Base-by-base conservation (phyloP, 2,113 vertebrate species). In the Poeciliopsis turrubarensis region DNA sequence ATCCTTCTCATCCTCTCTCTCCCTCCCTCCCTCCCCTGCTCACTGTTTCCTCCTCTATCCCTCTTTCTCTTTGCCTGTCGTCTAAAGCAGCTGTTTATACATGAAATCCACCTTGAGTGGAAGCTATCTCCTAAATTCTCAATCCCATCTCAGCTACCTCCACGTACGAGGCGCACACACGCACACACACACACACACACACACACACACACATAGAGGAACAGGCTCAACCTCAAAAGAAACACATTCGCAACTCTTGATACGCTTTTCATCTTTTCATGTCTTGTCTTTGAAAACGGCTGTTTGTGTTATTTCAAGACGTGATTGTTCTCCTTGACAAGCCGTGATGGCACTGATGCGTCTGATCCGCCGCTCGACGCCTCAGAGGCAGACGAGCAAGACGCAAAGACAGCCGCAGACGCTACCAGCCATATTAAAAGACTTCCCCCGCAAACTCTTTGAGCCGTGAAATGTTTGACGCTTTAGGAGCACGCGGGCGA, bases 271-370 rank as follows among this genome's bases (percentile, higher is more conserved):
- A 77, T 83, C 85, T 84, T 85, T 91, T 89, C 79, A 86, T 87
- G 83, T 86, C 86, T 75, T 81, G 17, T 87, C 87, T 87, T 91
- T 91, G 90, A 92, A 89, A 89, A 74, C 62, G 79, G 85, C 85
- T 86, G 87, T 89, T 90, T 85, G 87, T 91, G 88, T 87, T 89
- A 89, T 92, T 91, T 86, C 85, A 89, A 93, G 88, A 78, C 29
- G 26, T 70, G 87, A 87, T 90, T 89, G 87, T 90, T 91, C 84
- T 75, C 71, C 32, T 2, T 87, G 90, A 87, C 90, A 86, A 82
- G 84, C 75, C 2, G 68, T 60, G 81, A 83, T 84, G 84, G 84
- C 72, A 70, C 79, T 78, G 89, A 90, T 91, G 90, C 61, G 91
- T 87, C 87, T 89, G 89, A 91, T 92, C 88, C 62, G 81, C 80